Evolutionary conservation across 2,113 vertebrate species (phyloP).

Genomic region (Serinus canaria): DNA sequence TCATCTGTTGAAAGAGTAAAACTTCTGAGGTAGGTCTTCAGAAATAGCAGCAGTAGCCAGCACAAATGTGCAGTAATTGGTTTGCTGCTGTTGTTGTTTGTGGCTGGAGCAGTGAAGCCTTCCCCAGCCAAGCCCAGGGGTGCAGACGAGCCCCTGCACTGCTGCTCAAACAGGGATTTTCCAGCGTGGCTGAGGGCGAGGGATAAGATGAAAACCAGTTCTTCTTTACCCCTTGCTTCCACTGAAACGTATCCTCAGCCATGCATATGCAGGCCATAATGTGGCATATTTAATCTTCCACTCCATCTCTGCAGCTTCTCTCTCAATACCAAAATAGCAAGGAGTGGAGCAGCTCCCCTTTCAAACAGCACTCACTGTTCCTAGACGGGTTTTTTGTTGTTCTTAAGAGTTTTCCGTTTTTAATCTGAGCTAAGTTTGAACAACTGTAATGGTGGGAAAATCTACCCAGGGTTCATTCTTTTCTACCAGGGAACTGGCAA

Average conservation of each 20-base stretch:
- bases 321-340: slow-evolving; percentile 49
- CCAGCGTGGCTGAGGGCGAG: background rate
- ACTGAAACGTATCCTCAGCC: background rate
- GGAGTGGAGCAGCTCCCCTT: slow-evolving; percentile 52
- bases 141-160: background rate
- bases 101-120: slow-evolving; percentile 39
- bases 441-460: slow-evolving; percentile 80
- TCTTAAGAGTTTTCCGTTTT: slow-evolving; percentile 51
- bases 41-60: slow-evolving; percentile 68
- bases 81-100: slow-evolving; percentile 63
- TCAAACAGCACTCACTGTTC: slow-evolving; percentile 46
- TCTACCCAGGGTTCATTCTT: slow-evolving; percentile 70
- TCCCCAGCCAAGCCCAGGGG: slow-evolving; percentile 49
- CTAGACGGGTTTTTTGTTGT: slow-evolving; percentile 33
- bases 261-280: slow-evolving; percentile 46
- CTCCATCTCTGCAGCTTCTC: slow-evolving; percentile 53
- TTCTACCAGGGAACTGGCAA: slow-evolving; percentile 64
- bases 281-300: slow-evolving; percentile 64
- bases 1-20: slow-evolving; percentile 59
- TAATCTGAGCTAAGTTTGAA: slow-evolving; percentile 68
- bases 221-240: slow-evolving; percentile 14
- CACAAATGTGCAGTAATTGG: slow-evolving; percentile 60
- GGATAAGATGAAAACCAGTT: background rate
- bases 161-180: slow-evolving; percentile 28
- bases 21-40: slow-evolving; percentile 49